Evolutionary conservation across 2,888 invertebrate genomes (phyloP).

Genomic region (Aleiodes leptofemur): DNA sequence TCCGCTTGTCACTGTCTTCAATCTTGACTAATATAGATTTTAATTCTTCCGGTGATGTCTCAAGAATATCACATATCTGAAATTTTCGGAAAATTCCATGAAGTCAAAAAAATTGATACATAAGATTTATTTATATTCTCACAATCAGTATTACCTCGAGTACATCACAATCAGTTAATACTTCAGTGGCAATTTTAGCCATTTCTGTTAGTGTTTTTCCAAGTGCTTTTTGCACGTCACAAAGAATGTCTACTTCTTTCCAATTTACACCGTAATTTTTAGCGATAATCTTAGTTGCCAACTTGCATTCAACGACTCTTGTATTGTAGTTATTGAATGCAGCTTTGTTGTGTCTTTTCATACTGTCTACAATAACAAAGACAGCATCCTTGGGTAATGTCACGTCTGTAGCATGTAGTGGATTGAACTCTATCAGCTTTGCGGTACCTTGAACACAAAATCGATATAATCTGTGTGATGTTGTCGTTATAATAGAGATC

Average conservation of each 20-base stretch:
- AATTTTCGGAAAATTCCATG: constrained; percentile 36
- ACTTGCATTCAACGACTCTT: constrained; percentile 94
- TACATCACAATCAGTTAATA: constrained; percentile 10
- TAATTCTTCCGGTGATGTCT: constrained; percentile 80
- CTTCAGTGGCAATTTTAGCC: constrained; percentile 25
- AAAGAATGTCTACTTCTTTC: constrained; percentile 81
- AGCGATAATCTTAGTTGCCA: constrained; percentile 90
- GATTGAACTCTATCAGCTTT: constrained; percentile 95
- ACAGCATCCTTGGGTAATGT: constrained; percentile 87
- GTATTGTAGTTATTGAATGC: constrained; percentile 94
- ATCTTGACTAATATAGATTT: constrained; percentile 81
- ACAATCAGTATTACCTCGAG: constrained; percentile 17
- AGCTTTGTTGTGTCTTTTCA: constrained; percentile 94
- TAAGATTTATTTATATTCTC: background rate
- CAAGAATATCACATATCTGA: constrained; percentile 77
- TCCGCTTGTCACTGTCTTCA: constrained; percentile 80
- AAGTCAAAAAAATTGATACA: background rate
- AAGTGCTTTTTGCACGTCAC: constrained; percentile 84
- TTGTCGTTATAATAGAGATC: background rate
- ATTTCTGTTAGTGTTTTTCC: constrained; percentile 76
- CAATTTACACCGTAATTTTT: constrained; percentile 80
- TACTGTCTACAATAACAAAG: constrained; percentile 96
- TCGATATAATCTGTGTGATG: constrained; percentile 28
- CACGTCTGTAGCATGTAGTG: constrained; percentile 87
- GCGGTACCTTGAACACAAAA: constrained; percentile 80